A percentile compares a stretch with the other conserved stretches of the same genome.
Conservation (phyloP, 2,797 vertebrate species). For the Tauraco hartlaubi region DNA sequence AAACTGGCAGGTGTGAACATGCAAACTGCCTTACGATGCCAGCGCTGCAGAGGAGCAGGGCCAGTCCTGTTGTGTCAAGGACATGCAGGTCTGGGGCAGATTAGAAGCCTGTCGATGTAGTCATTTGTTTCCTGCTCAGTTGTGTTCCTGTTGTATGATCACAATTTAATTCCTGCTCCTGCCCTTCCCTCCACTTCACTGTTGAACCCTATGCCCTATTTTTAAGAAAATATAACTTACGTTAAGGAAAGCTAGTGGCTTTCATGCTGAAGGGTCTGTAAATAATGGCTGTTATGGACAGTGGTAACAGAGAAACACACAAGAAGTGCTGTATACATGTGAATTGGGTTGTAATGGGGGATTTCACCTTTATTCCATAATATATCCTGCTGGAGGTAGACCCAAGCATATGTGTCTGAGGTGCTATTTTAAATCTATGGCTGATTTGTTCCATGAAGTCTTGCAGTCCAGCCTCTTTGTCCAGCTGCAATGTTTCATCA, state of each 20-base stretch:
- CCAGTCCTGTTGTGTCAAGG: not conserved
- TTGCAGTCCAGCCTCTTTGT: not conserved
- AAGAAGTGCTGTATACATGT: not conserved
- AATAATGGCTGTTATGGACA: not conserved
- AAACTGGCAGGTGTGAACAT: not conserved
- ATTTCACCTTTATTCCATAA: not conserved
- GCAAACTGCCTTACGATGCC: not conserved
- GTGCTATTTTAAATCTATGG: not conserved
- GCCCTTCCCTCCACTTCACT: not conserved
- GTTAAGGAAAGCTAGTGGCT: not conserved
- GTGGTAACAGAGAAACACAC: not conserved
- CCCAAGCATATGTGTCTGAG: not conserved
- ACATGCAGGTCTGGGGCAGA: not conserved
- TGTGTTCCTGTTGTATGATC: not conserved
- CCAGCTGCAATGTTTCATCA: not conserved
- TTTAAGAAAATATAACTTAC: not conserved
- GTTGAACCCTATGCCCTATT: not conserved
- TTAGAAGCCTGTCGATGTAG: not conserved
- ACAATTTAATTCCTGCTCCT: not conserved
- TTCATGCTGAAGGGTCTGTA: not conserved
- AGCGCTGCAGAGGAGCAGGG: fast-evolving
- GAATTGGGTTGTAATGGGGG: not conserved
- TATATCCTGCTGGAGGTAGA: not conserved
- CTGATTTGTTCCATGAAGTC: not conserved
- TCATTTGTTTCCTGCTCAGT: not conserved